Evolutionary conservation across 2,797 vertebrate species (phyloP), one percentile per base, ranked within the genome.

Genomic region (Sebastes vulpes): DNA sequence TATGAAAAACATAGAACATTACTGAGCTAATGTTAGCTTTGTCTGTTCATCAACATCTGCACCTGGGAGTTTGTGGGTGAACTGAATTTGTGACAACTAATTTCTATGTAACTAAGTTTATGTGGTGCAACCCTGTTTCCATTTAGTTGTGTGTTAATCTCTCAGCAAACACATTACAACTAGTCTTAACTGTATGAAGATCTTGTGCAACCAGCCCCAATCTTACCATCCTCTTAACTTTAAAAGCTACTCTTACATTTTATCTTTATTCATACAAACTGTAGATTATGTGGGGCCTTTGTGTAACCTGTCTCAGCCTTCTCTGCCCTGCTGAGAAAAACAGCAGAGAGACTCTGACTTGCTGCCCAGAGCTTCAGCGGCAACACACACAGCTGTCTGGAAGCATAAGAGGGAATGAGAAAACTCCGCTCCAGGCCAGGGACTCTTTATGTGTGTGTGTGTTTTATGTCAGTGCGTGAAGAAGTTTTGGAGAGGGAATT

Each of bases 391-490:
- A 65, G 18, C 52, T 74, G 77, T 91, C 66, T 83, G 67, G 60
- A 80, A 77, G 53, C 74, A 86, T 76, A 63, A 84, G 60, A 76
- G 59, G 32, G 81, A 87, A 87, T 83, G 70, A 79, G 58, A 81
- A 85, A 85, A 82, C 60, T 71, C 52, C 0, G 52, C 84, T 86
- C 28, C 79, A 67, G 76, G 87, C 76, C 73, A 77, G 12, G 28
- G 70, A 57, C 58, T 75, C 58, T 83, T 70, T 21, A 20, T 85
- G 48, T 78, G 42, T 70, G 29, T 79, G 54, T 67, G 53, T 81
- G 59, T 86, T 74, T 84, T 31, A 63, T 75, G 83, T 86, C 48
- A 58, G 38, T 5, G 31, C n/a, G 10, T 61, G 50, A 57, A 61
- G 9, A 75, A 23, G 31, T 85, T 82, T 79, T 14, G 14, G 35